phyloP scores from a whole-genome alignment of 1,140 invertebrate genomes.

The Schlechtendalia chinensis region DNA sequence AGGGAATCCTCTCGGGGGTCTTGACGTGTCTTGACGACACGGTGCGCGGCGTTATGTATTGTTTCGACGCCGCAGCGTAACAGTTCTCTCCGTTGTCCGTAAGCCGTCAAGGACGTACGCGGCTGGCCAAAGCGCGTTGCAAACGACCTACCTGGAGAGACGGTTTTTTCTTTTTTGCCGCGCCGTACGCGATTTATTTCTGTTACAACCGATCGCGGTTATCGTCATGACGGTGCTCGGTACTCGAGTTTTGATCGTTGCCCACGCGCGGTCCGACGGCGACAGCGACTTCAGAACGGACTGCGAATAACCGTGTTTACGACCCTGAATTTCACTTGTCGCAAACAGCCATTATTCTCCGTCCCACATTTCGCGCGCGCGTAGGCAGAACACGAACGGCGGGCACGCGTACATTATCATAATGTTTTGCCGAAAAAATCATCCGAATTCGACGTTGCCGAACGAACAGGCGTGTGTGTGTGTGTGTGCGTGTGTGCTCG shows the following conservation, averaged over 20 bases:
- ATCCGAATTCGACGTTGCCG: not conserved
- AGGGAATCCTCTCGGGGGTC: constrained; percentile 29
- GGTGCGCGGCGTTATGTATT: not conserved
- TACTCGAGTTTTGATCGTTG: constrained; percentile 14
- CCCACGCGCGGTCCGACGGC: constrained; percentile 5
- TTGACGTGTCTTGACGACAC: not conserved
- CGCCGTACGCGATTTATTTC: no score
- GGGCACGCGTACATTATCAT: not conserved
- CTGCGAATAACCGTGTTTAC: constrained; percentile 5
- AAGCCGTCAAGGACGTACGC: no score
- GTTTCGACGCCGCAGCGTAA: not conserved
- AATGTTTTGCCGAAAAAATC: constrained; percentile 24
- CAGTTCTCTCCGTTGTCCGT: not conserved
- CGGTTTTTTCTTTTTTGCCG: no score
- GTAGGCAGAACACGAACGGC: constrained; percentile 25
- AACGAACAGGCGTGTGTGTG: no score
- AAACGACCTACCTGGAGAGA: no score
- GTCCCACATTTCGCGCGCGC: not conserved
- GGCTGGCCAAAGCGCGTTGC: no score
- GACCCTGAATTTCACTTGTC: constrained; percentile 39
- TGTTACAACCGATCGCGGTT: no score
- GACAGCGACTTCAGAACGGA: not conserved
- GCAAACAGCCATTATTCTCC: not conserved
- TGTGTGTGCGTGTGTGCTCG: no score
- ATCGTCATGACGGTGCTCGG: not conserved